Conservation (phyloP, 2,888 invertebrate species). For the Thelaira solivaga region DNA sequence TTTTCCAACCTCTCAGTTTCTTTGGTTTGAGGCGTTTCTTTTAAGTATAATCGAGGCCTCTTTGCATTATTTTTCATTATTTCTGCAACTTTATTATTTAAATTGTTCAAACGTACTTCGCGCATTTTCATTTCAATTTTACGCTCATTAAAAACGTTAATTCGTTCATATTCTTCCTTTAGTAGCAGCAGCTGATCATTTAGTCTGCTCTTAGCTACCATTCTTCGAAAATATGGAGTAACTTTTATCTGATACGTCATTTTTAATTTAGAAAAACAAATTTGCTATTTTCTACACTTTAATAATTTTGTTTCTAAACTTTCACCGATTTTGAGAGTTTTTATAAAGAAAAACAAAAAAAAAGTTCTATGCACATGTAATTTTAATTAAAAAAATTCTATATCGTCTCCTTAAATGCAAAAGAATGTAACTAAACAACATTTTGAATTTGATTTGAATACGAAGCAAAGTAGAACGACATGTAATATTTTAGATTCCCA, state of each 20-base stretch:
- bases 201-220: conserved; percentile 66
- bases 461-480: too few species aligned
- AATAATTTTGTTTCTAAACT: not conserved
- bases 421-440: too few species aligned
- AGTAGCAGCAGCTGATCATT: conserved; percentile 70
- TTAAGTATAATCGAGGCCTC: conserved; percentile 22
- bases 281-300: too few species aligned
- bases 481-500: too few species aligned
- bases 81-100: conserved; percentile 70
- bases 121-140: conserved; percentile 71
- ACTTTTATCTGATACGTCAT: conserved; percentile 71
- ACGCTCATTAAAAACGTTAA: conserved; percentile 69
- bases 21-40: conserved; percentile 29
- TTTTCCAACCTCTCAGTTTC: conserved; percentile 64
- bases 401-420: too few species aligned
- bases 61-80: conserved; percentile 64
- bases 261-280: not conserved
- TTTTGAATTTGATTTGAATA: too few species aligned
- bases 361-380: too few species aligned
- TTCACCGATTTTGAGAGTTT: too few species aligned
- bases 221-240: conserved; percentile 68
- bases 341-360: too few species aligned
- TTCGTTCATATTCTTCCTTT: conserved; percentile 71
- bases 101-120: conserved; percentile 68
- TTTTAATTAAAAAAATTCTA: too few species aligned